Conservation (phyloP, 2,113 vertebrate genomes). For the rat (Rattus norvegicus) region DNA sequence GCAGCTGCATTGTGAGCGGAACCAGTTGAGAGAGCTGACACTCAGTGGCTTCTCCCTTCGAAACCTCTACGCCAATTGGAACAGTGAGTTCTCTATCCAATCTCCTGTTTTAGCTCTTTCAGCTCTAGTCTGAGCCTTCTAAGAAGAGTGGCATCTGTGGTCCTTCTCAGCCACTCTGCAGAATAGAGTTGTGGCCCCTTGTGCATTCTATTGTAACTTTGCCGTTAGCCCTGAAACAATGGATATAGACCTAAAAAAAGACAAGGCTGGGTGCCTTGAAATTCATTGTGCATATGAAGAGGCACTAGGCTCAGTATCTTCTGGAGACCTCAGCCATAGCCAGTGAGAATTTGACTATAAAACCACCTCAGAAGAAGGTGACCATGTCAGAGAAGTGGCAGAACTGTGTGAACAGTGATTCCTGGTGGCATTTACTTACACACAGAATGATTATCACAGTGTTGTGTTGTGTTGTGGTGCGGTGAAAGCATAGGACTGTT, state of each 20-base stretch:
- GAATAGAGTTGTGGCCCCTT: constrained; percentile 6
- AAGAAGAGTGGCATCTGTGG: background rate
- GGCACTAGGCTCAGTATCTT: background rate
- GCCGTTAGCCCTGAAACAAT: background rate
- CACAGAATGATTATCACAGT: background rate
- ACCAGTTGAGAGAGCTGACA: constrained; percentile 91
- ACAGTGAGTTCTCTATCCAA: constrained; percentile 88
- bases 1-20: constrained; percentile 94
- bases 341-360: background rate
- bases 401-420: background rate
- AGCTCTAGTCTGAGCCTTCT: constrained; percentile 20
- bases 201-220: constrained; percentile 23
- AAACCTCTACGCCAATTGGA: constrained; percentile 90
- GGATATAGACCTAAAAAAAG: constrained; percentile 39
- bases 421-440: background rate
- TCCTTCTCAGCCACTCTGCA: background rate
- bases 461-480: background rate
- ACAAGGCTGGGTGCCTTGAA: background rate
- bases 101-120: constrained; percentile 28
- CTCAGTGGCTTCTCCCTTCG: constrained; percentile 94
- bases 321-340: background rate
- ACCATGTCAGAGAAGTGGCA: background rate
- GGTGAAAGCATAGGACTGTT: background rate
- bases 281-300: background rate
- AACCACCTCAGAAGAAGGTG: background rate